Evolutionary conservation across 2,113 vertebrate species (phyloP).

Genomic region (Cochlearius cochlearius): DNA sequence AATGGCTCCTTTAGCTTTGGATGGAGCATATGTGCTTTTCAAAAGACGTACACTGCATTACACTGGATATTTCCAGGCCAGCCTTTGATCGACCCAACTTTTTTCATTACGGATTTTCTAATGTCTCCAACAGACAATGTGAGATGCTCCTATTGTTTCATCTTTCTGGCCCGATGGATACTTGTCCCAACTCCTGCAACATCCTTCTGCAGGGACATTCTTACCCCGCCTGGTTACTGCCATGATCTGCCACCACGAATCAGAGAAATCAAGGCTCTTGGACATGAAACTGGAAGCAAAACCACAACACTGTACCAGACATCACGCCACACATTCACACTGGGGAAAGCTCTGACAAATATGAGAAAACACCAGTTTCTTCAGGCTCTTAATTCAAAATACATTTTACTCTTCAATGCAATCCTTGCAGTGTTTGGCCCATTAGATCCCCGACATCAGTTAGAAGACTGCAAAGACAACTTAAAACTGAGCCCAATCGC

Average conservation of each 20-base stretch:
- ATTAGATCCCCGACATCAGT: background rate
- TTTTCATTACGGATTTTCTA: background rate
- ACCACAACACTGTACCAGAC: background rate
- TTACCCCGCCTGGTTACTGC: background rate
- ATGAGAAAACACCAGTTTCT: background rate
- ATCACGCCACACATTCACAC: background rate
- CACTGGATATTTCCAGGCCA: background rate
- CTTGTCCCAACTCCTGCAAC: background rate
- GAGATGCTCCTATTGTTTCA: background rate
- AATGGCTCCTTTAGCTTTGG: background rate
- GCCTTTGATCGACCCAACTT: background rate
- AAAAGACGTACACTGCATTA: background rate
- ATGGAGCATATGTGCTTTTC: fast-evolving
- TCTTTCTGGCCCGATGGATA: background rate
- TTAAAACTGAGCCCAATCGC: background rate
- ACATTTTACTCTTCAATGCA: background rate
- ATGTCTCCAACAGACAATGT: background rate
- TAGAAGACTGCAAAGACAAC: background rate
- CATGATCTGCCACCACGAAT: background rate
- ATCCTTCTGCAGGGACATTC: background rate
- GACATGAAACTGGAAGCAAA: background rate
- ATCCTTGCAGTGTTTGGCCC: background rate
- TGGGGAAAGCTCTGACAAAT: background rate
- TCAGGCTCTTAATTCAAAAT: background rate
- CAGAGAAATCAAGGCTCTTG: background rate